Evolutionary conservation across 2,888 invertebrate species (phyloP).

Genomic region (Cordylochernes scorpioides): DNA sequence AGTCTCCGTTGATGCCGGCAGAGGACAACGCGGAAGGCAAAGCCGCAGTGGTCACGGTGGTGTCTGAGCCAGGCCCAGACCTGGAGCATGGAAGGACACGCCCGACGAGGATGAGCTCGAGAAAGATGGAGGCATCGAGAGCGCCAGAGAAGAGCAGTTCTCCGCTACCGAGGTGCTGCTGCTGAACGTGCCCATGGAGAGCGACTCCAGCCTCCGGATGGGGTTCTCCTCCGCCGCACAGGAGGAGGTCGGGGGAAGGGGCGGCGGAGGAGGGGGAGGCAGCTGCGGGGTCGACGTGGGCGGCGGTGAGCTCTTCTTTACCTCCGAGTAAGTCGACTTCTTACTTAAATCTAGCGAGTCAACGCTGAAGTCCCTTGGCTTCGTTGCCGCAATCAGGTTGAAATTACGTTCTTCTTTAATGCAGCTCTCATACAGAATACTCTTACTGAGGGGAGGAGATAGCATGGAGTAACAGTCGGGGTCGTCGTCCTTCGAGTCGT

Average conservation of each 20-base stretch:
- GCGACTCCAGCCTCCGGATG: constrained; percentile 44
- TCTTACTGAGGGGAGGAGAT: no score
- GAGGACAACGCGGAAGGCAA: no score
- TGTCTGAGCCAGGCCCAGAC: constrained; percentile 21
- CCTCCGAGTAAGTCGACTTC: constrained; percentile 2
- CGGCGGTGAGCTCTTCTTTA: constrained; percentile 29
- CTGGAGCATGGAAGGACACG: constrained; percentile 17
- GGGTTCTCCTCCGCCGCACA: constrained; percentile 29
- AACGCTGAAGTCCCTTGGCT: no score
- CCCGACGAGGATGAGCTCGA: constrained; percentile 8
- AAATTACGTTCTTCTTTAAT: no score
- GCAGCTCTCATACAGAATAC: constrained; percentile 19
- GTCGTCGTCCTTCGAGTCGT: constrained; percentile 8
- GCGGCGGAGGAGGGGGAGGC: constrained; percentile 3
- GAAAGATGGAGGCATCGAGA: constrained; percentile 5
- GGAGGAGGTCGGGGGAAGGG: no score
- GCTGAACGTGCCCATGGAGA: constrained; percentile 35
- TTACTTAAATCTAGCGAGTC: no score
- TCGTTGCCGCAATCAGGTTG: no score
- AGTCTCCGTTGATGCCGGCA: constrained; percentile 5
- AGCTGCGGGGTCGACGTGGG: no score
- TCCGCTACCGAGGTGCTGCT: constrained; percentile 8
- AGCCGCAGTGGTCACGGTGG: constrained; percentile 1
- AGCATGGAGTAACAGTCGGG: no score
- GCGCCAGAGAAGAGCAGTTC: constrained; percentile 4